A percentile compares a stretch with the other conserved stretches of the same genome.
phyloP scores from a whole-genome alignment of 2,888 invertebrate genomes.

The Conchocele bisecta region DNA sequence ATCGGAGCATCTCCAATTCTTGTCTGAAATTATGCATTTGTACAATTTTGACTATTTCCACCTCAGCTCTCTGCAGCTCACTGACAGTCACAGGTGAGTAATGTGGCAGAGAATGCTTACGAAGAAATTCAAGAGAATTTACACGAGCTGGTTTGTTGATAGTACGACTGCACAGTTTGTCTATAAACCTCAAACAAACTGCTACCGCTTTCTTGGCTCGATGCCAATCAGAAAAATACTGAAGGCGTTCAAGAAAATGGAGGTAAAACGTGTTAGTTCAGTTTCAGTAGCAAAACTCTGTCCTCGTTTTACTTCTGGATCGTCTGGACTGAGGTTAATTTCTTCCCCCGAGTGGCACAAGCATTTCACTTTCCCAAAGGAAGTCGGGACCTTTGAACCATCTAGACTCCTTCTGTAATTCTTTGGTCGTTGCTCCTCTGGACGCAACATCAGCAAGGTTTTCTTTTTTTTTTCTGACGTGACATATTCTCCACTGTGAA shows the following conservation, averaged over 20 bases:
- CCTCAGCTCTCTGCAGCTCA: too few species aligned
- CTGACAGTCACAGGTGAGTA: too few species aligned
- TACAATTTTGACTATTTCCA: too few species aligned
- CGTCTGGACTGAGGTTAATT: neutral
- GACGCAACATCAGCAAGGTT: slow-evolving; percentile 65
- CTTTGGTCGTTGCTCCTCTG: slow-evolving; percentile 31
- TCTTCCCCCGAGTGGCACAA: neutral
- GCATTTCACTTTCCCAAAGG: slow-evolving; percentile 7
- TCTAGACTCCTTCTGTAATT: slow-evolving; percentile 2
- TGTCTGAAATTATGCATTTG: too few species aligned
- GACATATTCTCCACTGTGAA: slow-evolving; percentile 59
- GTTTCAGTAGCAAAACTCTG: slow-evolving; percentile 1
- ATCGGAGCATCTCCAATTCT: too few species aligned
- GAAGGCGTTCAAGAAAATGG: neutral
- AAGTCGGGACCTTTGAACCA: slow-evolving; percentile 34
- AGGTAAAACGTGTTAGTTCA: too few species aligned
- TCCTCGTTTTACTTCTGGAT: slow-evolving; percentile 34
- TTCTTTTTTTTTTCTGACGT: too few species aligned
- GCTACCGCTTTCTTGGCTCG: slow-evolving; percentile 21
- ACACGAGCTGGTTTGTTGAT: too few species aligned
- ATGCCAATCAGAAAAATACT: slow-evolving; percentile 26
- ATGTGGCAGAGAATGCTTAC: too few species aligned
- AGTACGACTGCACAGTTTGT: too few species aligned
- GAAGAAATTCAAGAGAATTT: too few species aligned
- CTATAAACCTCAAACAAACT: slow-evolving; percentile 17